Base-by-base conservation (phyloP, 2,888 invertebrate species). In the Eupithecia dodoneata region DNA sequence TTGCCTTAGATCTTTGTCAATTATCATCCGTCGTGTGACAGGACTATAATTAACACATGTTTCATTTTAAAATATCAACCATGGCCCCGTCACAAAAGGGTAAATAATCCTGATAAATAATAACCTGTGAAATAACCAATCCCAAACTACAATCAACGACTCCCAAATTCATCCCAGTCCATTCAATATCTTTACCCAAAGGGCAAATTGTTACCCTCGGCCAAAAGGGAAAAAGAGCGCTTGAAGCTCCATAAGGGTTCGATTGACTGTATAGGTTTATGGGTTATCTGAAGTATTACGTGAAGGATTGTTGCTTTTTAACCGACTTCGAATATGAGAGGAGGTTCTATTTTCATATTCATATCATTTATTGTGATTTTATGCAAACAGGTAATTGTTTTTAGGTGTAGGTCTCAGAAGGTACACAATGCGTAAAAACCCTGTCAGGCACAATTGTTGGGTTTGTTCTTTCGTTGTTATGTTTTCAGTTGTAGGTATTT, bases 221-320 rank as follows among this genome's bases (percentile, higher is more conserved):
- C 79, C 80, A 80, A 81, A 77, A 80, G 81, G 78, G 69, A 76
- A 77, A 79, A 72, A 78, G 75, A 77, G 80, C 79, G 78, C 82
- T 83, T 79, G 82, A 78, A 80, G 77, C 76, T 79, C 81, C 74
- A 82, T 83, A 77, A 81, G 80, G 71, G 71, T 72, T 77, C 74
- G 76, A 77, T 78, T 76, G 77, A 74, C 73, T 75, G 73, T 73
- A 71, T 45, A 52, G 73, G 77, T 73, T 76, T 77, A 71, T 75
- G 67, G 72, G 79, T 77, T 77, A 80, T 80, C 79, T 65, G 66
- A 63, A 69, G 77, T 80, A 76, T 76, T 77, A 76, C 59, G 72
- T 63, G 10, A 30, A 63, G 79, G 75, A 42, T 66, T 66, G 66
- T 66, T 15, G 13, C 65, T 42, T 66, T 30, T 30, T 30, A 30